Evolutionary conservation across 1,140 invertebrate genomes (phyloP).

Genomic region (Doryteuthis pealeii): DNA sequence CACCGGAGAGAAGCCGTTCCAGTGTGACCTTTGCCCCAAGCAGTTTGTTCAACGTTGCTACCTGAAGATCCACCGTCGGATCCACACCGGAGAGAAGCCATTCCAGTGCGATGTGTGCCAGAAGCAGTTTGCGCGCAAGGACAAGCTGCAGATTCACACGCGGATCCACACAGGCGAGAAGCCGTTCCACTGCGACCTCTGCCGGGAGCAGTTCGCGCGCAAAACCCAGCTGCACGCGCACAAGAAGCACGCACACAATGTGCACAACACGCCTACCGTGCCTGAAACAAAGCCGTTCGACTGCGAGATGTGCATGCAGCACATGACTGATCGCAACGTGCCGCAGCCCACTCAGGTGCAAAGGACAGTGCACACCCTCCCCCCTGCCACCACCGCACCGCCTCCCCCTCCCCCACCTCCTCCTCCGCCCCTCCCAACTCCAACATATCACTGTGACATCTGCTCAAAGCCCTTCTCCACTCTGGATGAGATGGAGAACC

Average conservation of each 20-base stretch:
- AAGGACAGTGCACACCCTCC: too few species aligned
- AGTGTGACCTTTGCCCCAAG: conserved; percentile 85
- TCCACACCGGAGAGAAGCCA: conserved; percentile 65
- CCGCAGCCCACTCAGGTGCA: conserved; percentile 20
- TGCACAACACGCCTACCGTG: conserved; percentile 24
- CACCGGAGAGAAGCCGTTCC: conserved; percentile 92
- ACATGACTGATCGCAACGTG: conserved; percentile 30
- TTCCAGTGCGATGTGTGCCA: conserved; percentile 16
- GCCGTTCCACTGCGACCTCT: conserved; percentile 23
- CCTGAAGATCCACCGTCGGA: conserved; percentile 73
- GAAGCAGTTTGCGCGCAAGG: conserved; percentile 14
- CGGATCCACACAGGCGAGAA: conserved; percentile 28
- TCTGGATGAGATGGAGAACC: not conserved
- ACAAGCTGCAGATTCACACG: conserved; percentile 25
- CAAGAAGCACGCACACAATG: conserved; percentile 20
- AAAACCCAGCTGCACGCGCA: conserved; percentile 42
- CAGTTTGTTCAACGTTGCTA: conserved; percentile 86
- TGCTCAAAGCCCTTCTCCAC: not conserved
- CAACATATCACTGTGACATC: conserved; percentile 7
- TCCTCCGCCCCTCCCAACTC: conserved; percentile 17
- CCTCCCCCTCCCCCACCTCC: too few species aligned
- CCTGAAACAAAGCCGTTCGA: conserved; percentile 22
- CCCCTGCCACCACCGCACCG: too few species aligned
- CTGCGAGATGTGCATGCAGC: conserved; percentile 55
- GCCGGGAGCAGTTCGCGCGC: conserved; percentile 25